Percentiles rank a stretch among this genome's conserved stretches.
phyloP scores from a whole-genome alignment of 2,113 vertebrate genomes.

The Albula glossodonta region DNA sequence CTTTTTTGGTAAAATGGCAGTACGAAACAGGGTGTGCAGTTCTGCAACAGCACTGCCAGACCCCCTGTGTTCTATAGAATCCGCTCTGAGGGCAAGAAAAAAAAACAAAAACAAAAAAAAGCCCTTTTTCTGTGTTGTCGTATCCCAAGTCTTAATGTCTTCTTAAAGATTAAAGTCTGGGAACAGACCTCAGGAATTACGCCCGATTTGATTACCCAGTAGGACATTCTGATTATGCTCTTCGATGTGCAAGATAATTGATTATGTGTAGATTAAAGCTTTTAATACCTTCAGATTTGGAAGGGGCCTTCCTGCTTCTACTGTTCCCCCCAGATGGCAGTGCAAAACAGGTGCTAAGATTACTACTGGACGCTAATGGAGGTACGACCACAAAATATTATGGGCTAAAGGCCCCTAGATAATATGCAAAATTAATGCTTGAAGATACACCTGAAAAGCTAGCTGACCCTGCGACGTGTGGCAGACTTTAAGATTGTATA shows the following conservation, averaged over 20 bases:
- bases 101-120: background rate
- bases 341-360: background rate
- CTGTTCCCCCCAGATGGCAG: background rate
- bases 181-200: background rate
- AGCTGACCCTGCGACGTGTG: background rate
- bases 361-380: background rate
- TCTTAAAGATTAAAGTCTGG: conserved; percentile 14
- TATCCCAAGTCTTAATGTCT: background rate
- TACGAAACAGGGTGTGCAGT: background rate
- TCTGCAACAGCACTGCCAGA: background rate
- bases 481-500: background rate
- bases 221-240: conserved; percentile 1
- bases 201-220: background rate
- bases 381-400: background rate
- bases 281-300: background rate
- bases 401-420: background rate
- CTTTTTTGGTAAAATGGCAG: background rate
- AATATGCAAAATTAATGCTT: background rate
- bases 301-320: background rate
- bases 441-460: background rate
- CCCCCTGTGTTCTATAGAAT: background rate
- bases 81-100: background rate
- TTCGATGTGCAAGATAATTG: conserved; percentile 10
- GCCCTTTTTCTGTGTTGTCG: background rate
- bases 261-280: conserved; percentile 30